Percentiles rank a stretch among this genome's conserved stretches.
Conservation (phyloP, 2,888 invertebrate species). For the Aplocera efformata region DNA sequence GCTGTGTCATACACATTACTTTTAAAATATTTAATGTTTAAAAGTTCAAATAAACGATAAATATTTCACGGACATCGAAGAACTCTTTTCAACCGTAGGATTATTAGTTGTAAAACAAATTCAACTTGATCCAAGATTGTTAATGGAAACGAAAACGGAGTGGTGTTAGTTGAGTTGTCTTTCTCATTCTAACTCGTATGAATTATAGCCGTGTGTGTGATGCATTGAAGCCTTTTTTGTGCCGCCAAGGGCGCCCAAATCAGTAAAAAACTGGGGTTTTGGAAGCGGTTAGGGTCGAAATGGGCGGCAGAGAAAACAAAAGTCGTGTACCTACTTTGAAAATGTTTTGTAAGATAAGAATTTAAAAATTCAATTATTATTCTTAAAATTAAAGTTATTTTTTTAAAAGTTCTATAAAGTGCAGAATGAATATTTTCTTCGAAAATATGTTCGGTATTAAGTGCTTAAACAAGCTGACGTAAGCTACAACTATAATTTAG, state of each 20-base stretch:
- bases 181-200: conserved; percentile 40
- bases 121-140: background rate
- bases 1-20: conserved; percentile 6
- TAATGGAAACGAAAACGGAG: background rate
- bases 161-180: conserved; percentile 4
- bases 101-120: background rate
- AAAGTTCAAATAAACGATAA: too few species aligned
- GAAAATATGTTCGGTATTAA: too few species aligned
- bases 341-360: too few species aligned
- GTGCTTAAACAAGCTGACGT: too few species aligned
- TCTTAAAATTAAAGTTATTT: too few species aligned
- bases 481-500: too few species aligned
- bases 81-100: too few species aligned
- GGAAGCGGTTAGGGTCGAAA: conserved; percentile 25
- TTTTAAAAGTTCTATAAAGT: too few species aligned
- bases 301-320: conserved; percentile 15
- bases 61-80: too few species aligned
- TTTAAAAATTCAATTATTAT: too few species aligned
- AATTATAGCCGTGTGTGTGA: conserved; percentile 31
- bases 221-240: conserved; percentile 43
- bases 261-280: conserved; percentile 35
- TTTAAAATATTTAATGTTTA: background rate
- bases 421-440: too few species aligned
- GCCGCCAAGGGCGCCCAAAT: conserved; percentile 31
- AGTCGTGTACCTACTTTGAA: too few species aligned